Base-by-base conservation (phyloP, 2,113 vertebrate species). In the Dicaeum eximium region DNA sequence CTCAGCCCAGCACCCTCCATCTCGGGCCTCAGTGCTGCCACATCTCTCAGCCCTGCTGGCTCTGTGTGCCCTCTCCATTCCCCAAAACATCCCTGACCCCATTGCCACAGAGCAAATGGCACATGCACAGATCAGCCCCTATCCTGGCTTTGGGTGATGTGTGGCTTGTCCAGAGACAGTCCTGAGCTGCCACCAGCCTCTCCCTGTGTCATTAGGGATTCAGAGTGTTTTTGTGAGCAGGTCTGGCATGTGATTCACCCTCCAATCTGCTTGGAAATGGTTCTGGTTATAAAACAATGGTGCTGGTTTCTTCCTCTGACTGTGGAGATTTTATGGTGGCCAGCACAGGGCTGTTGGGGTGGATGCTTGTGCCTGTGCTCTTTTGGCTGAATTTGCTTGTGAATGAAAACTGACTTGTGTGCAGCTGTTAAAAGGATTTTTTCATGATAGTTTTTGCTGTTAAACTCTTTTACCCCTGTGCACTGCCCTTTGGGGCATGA, bases 11-110 rank as follows among this genome's bases (percentile, higher is more conserved):
- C n/a, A 33, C 48, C 22, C 50, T 74, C 35, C 2, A 1, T 5
- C 2, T 0, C 0, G 0, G 20, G 24, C 73, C 37, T 54, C 7
- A 3, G 31, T 9, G 27, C 35, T 77, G 48, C 47, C 2, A 0
- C 15, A 15, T 78, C 37, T 37, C 44, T 51, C 5, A 3, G 37
- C 22, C 53, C 13, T 80, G 42, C 31, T 40, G 53, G 37, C 11
- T 33, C 22, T 48, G 2, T 4, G 48, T 40, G 54, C 24, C n/a
- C 37, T 44, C 40, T 65, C 44, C 23, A 14, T 3, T 10, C n/a
- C 38, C 31, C 5, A 22, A 56, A 80, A 51, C 35, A 6, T 31
- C 74, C 37, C 65, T n/a, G 35, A 50, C 33, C 51, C 61, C 1
- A 1, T 51, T 71, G 58, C 11, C 51, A 8, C 14, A 47, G 70